Evolutionary conservation across 2,113 vertebrate species (phyloP).

Genomic region (Hydrochoerus hydrochaeris): DNA sequence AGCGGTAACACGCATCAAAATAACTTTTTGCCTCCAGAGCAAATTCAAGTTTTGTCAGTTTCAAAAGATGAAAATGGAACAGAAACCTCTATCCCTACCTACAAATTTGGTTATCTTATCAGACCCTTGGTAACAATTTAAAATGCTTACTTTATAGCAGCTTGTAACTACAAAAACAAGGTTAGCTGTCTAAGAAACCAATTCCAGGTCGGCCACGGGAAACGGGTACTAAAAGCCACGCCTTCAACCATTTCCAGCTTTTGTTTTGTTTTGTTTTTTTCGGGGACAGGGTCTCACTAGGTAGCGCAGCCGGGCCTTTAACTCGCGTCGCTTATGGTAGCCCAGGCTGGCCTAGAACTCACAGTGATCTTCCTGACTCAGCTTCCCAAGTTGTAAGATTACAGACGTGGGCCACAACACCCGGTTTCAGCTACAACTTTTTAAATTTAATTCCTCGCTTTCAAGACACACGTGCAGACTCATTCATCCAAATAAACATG

Average conservation of each 20-base stretch:
- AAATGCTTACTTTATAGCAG: background rate
- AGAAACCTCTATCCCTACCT: background rate
- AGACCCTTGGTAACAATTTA: background rate
- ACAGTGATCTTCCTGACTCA: too few species aligned
- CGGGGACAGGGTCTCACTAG: background rate
- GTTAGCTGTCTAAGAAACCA: background rate
- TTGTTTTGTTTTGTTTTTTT: too few species aligned
- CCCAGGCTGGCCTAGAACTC: background rate
- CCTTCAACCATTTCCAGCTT: background rate
- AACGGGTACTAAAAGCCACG: background rate
- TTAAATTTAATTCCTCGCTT: background rate
- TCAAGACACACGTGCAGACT: background rate
- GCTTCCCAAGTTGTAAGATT: too few species aligned
- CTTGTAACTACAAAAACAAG: background rate
- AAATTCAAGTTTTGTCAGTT: background rate
- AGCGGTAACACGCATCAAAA: background rate
- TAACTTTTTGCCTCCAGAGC: background rate
- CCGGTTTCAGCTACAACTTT: background rate
- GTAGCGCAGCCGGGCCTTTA: background rate
- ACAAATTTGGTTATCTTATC: background rate
- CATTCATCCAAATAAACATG: background rate
- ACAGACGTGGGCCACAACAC: too few species aligned
- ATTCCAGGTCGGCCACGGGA: background rate
- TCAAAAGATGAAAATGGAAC: background rate
- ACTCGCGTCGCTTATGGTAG: too few species aligned